Conservation (phyloP, 2,888 invertebrate species). For the Eupithecia subfuscata region DNA sequence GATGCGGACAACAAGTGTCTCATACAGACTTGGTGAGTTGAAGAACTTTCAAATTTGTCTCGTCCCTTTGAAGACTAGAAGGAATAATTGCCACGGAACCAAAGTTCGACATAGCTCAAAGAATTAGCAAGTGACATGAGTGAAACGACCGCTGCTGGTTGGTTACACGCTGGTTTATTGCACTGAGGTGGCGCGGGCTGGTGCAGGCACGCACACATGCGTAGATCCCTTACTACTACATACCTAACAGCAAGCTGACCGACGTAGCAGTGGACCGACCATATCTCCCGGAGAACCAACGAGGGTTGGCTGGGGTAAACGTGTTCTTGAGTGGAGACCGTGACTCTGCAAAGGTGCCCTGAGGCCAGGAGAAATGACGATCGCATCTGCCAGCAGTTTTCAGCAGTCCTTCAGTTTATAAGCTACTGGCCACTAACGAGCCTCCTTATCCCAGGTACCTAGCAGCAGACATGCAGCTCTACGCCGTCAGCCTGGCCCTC, state of each 20-base stretch:
- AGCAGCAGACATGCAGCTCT: slow-evolving; percentile 79
- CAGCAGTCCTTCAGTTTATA: no score
- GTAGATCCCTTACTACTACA: no score
- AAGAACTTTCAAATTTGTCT: neutral
- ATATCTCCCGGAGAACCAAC: neutral
- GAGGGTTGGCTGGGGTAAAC: neutral
- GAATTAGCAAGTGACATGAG: no score
- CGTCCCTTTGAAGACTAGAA: no score
- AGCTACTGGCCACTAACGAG: neutral
- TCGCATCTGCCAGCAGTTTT: no score
- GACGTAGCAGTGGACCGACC: neutral
- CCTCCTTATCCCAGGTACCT: slow-evolving; percentile 64
- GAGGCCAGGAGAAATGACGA: no score
- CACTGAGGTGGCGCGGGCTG: no score
- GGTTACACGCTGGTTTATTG: no score
- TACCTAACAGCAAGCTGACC: neutral
- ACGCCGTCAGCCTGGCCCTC: slow-evolving; percentile 62
- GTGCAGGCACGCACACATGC: no score
- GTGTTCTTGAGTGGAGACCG: neutral
- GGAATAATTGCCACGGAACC: no score
- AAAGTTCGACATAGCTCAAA: no score
- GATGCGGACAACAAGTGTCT: slow-evolving; percentile 73
- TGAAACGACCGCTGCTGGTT: no score
- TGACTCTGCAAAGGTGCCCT: neutral
- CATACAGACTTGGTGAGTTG: slow-evolving; percentile 76